Percentiles rank a stretch among this genome's conserved stretches.
Conservation (phyloP, 1,140 invertebrate species). For the Lanistes nyassanus region DNA sequence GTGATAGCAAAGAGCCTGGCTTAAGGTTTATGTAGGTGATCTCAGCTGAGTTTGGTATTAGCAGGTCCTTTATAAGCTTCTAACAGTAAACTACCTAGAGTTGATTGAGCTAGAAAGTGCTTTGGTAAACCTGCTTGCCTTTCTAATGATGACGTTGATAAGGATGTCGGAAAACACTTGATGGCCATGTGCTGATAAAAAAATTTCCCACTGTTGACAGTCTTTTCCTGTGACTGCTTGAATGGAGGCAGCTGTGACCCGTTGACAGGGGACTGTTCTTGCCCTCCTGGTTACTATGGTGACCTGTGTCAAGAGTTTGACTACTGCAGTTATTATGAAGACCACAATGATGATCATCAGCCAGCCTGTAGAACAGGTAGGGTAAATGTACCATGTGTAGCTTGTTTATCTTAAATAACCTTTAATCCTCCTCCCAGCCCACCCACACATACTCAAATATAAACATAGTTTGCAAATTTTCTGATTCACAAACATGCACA, state of each 20-base stretch:
- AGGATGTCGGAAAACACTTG: no score
- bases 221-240: conserved; percentile 80
- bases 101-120: no score
- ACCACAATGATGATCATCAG: conserved; percentile 30
- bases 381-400: conserved; percentile 13
- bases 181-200: not conserved
- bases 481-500: no score
- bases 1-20: no score
- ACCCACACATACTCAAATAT: no score
- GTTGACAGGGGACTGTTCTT: conserved; percentile 77
- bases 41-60: no score
- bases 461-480: no score
- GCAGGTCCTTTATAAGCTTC: no score
- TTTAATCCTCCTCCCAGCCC: no score
- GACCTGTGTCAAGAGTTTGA: conserved; percentile 59
- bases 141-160: not conserved
- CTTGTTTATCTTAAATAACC: no score
- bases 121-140: not conserved
- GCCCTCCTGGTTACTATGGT: conserved; percentile 57
- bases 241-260: conserved; percentile 87
- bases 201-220: conserved; percentile 27
- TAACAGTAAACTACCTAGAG: no score
- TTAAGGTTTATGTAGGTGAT: no score
- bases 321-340: conserved; percentile 49
- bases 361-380: conserved; percentile 35